Evolutionary conservation across 2,888 invertebrate genomes (phyloP), one percentile per base, ranked within the genome.

Genomic region (Caenorhabditis sp.): DNA sequence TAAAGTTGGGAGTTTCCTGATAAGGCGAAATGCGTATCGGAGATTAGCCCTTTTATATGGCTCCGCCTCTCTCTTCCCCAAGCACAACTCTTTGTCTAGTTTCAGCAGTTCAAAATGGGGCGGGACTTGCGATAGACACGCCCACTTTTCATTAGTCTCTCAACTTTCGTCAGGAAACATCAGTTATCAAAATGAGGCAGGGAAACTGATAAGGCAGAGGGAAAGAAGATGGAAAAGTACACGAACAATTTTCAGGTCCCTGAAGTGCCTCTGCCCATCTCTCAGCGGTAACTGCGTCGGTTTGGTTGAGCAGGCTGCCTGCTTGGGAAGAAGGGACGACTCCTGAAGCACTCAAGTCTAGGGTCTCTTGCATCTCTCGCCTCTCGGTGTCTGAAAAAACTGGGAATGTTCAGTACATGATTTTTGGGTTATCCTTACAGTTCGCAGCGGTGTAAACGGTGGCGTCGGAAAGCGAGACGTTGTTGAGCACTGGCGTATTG

Each of bases 391-490:
- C 84, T 84, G 77, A 58, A 84, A 35, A 35, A 72, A 14, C 19
- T n/a, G 47, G 47, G 5, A 47, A 19, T 19, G 41, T 47, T n/a
- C 19, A 47, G 19, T 19, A 47, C 12, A 44, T 1, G 19, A n/a
- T 6, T 6, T 38, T 6, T 38, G 10, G n/a, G n/a, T n/a, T 14
- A 6, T 38, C 58, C 76, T 80, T 64, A 87, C 87, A 49, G 35
- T 87, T 87, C 24, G 77, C 66, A 5, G 70, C 73, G 8, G 80
- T 82, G 59, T 81, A 84, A 28, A 82, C 79, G 38, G 85, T 76
- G 7, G 66, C 86, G 26, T 86, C 82, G 1, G 82, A 28, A 49
- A 88, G 54, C 12, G 83, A 83, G 24, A 85, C 85, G 49, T 88
- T 85, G 59, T 85, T 81, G 16, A 85, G 10, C 7, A 87, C 66